Percentiles rank a stretch among this genome's conserved stretches.
phyloP scores from a whole-genome alignment of 2,113 vertebrate species.

The Rhinoderma darwinii region DNA sequence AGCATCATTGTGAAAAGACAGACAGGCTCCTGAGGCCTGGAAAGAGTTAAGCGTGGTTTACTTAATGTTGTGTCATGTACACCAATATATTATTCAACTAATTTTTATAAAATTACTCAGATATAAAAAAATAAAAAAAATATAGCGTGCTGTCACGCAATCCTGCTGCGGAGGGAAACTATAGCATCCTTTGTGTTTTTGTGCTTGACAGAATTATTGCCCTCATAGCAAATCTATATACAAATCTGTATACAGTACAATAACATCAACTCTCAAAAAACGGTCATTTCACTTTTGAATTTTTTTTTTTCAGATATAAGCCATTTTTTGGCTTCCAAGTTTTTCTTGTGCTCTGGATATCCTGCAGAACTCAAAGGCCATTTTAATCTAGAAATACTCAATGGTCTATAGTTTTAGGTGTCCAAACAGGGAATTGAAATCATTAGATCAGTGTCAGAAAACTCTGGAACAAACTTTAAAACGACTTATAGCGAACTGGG shows the following conservation, averaged over 20 bases:
- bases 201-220: not conserved
- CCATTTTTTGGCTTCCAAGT: not conserved
- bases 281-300: not conserved
- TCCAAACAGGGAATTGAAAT: not conserved
- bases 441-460: not conserved
- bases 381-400: not conserved
- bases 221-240: not conserved
- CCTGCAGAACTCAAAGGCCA: not conserved
- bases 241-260: constrained; percentile 22
- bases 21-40: not conserved
- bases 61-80: not conserved
- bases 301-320: not conserved
- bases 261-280: not conserved
- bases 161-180: constrained; percentile 33
- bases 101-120: constrained; percentile 42
- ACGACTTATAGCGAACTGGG: not conserved
- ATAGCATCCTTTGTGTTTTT: not conserved
- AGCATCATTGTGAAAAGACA: not conserved
- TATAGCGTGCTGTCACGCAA: constrained; percentile 29
- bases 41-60: not conserved
- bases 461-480: not conserved
- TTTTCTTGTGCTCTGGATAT: not conserved
- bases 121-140: constrained; percentile 17
- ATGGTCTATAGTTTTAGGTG: not conserved
- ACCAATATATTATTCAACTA: constrained; percentile 30